These are phyloP conservation scores for Champsocephalus esox DNA, from an alignment of 2,797 vertebrate genomes.

Conservation along the genomic window DNA sequence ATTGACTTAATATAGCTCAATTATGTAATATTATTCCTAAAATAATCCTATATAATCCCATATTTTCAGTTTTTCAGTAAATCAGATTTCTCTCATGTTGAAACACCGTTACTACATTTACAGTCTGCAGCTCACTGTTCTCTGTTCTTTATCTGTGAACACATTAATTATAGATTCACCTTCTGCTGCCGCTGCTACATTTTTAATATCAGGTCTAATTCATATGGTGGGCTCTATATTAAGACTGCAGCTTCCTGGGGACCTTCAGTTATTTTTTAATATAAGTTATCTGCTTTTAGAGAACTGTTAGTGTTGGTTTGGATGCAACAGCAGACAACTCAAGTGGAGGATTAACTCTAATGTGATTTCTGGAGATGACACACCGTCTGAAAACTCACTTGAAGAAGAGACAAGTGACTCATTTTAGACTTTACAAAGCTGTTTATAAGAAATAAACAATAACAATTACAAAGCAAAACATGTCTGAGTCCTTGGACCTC, in stretches of 20 bases:
- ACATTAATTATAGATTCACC: conserved; percentile 3
- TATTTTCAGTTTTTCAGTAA: no score
- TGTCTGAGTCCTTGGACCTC: background rate
- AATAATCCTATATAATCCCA: no score
- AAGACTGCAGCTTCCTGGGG: background rate
- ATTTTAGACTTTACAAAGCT: background rate
- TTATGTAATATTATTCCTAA: no score
- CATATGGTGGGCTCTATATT: background rate
- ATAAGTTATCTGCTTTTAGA: background rate
- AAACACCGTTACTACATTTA: background rate
- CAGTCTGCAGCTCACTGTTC: background rate
- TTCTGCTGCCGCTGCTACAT: conserved; percentile 7
- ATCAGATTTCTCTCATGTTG: background rate
- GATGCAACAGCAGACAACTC: background rate
- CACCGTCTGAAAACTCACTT: background rate
- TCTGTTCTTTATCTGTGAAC: background rate
- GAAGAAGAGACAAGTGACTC: background rate
- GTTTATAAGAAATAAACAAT: background rate
- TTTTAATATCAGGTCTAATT: conserved; percentile 14
- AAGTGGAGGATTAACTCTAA: conserved; percentile 8
- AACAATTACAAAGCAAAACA: no score
- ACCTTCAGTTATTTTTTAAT: background rate
- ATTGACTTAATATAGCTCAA: background rate
- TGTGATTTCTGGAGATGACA: background rate
- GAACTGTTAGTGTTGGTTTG: background rate